Evolutionary conservation across 1,140 invertebrate genomes (phyloP), one percentile per base, ranked within the genome.

Genomic region (Chironomus striatipennis): DNA sequence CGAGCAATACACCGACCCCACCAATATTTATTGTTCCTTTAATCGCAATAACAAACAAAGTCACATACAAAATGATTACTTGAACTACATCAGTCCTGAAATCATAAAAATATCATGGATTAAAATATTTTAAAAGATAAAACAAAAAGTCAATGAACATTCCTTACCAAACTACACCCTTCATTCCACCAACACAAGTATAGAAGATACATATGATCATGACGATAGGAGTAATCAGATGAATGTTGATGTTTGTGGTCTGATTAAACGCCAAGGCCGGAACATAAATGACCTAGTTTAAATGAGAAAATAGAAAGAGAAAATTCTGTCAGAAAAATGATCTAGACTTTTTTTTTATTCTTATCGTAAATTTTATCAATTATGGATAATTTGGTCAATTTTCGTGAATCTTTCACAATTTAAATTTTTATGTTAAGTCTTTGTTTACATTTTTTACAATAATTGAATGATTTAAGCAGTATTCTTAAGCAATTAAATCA

Each of bases 131-230:
- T 15, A 47, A 10, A 9, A 4, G 15, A 47, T 47, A 47, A 47
- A 2, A 15, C 8, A 4, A 47, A n/a, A 47, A 4, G 15, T 4
- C 15, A 10, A 15, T 47, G 43, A 5, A 34, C 1, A 2, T 34
- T 34, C 15, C 43, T 47, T 47, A 47, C 43, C 93, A 95, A n/a
- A 98, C 91, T 0, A 97, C 95, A 5, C 95, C 95, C 84, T 93
- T 94, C 70, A 98, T 86, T 2, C 64, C 64, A 76, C 95, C 95
- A 79, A 96, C 87, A 75, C 92, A 90, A 0, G 95, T 97, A 79
- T 97, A 97, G 81, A 97, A 94, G 75, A 95, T 95, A 83, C 94
- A 96, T n/a, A 97, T 91, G 8, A 93, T 81, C 78, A 94, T 95
- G 43, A 95, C 92, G 15, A 92, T 87, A 2, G 93, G 89, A 2